phyloP scores from a whole-genome alignment of 2,888 invertebrate genomes.

The Yponomeuta plumbellus region DNA sequence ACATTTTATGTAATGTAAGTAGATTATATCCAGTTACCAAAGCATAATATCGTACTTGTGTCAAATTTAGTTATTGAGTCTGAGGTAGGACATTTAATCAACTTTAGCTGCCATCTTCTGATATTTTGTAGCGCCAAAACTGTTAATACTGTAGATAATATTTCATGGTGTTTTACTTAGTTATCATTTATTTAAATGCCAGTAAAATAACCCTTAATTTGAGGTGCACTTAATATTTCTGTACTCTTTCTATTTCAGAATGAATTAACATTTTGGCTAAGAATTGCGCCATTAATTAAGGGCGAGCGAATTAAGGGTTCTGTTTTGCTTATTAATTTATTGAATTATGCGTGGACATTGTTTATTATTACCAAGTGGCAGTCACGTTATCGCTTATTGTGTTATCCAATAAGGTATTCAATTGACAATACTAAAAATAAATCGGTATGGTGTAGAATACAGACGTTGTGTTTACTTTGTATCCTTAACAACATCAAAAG shows the following conservation, averaged over 20 bases:
- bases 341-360: background rate
- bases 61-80: background rate
- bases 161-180: background rate
- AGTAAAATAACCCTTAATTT: background rate
- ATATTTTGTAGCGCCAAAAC: constrained; percentile 10
- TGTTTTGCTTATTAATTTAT: constrained; percentile 5
- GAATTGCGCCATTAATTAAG: too few relatives aligned
- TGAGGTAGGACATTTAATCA: background rate
- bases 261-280: too few relatives aligned
- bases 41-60: constrained; percentile 31
- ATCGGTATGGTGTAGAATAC: constrained; percentile 59
- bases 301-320: background rate
- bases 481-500: too few relatives aligned
- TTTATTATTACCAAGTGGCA: constrained; percentile 23
- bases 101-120: background rate
- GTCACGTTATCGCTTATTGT: constrained; percentile 23
- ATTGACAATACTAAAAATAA: constrained; percentile 68
- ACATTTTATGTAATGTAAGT: constrained; percentile 7
- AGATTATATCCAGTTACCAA: constrained; percentile 63
- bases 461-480: constrained; percentile 26
- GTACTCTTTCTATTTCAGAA: too few relatives aligned
- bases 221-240: background rate
- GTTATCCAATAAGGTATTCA: constrained; percentile 37
- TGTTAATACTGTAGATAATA: constrained; percentile 4
- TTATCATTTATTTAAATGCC: constrained; percentile 3